Percentiles rank a stretch among this genome's conserved stretches.
These are phyloP conservation scores for Phyllostomus discolor DNA, from an alignment of 2,113 vertebrate genomes.

Conservation along the genomic window DNA sequence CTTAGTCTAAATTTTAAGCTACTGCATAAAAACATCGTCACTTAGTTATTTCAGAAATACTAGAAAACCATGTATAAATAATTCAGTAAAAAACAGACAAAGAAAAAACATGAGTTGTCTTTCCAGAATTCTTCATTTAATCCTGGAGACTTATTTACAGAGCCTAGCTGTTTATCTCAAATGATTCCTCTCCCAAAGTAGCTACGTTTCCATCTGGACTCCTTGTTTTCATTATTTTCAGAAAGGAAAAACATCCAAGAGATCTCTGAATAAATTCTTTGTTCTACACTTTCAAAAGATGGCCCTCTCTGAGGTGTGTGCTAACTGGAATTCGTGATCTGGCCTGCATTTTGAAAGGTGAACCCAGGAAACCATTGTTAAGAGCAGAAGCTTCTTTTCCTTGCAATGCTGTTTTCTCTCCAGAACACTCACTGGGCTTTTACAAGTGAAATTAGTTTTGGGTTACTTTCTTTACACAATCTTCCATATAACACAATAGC, in stretches of 20 bases:
- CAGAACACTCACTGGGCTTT: conserved; percentile 17
- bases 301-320: conserved; percentile 19
- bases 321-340: not conserved
- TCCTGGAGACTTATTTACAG: not conserved
- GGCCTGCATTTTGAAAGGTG: conserved; percentile 31
- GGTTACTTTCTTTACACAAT: not conserved
- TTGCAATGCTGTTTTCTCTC: not conserved
- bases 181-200: not conserved
- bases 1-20: not conserved
- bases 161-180: conserved; percentile 7
- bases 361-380: conserved; percentile 35
- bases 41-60: not conserved
- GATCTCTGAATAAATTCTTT: conserved; percentile 56
- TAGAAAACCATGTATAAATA: not conserved
- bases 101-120: not conserved
- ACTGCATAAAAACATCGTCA: not conserved
- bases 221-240: not conserved
- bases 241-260: conserved; percentile 17
- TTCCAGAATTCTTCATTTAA: conserved; percentile 26
- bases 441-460: not conserved
- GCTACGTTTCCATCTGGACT: not conserved
- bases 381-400: not conserved
- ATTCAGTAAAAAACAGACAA: not conserved
- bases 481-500: not conserved
- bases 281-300: conserved; percentile 12